Conservation (phyloP, 2,888 invertebrate genomes). For the Lycophotia porphyrea region DNA sequence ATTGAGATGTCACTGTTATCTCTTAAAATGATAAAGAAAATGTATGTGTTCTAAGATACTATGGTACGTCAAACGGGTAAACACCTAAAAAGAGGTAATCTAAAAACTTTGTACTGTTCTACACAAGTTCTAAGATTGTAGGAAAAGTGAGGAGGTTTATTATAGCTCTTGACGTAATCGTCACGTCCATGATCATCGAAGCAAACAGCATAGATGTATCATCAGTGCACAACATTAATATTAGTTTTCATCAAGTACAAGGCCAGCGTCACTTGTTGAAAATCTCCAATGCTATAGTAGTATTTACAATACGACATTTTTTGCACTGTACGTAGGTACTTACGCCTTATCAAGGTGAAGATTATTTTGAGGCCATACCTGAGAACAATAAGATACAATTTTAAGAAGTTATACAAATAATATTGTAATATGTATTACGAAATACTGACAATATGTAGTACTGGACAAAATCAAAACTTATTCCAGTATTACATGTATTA, state of each 20-base stretch:
- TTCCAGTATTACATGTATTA: neutral
- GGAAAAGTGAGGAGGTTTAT: slow-evolving; percentile 17
- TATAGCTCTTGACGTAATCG: slow-evolving; percentile 24
- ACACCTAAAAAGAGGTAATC: slow-evolving; percentile 40
- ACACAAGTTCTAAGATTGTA: slow-evolving; percentile 16
- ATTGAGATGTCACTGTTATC: slow-evolving; percentile 76
- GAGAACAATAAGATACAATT: slow-evolving; percentile 49
- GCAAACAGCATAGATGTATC: neutral
- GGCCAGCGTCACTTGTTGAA: neutral
- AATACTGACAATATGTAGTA: neutral
- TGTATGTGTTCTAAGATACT: slow-evolving; percentile 62
- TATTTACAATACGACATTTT: neutral
- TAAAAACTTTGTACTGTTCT: slow-evolving; percentile 26
- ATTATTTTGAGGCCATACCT: slow-evolving; percentile 62
- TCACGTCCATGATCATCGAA: slow-evolving; percentile 25
- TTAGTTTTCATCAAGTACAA: slow-evolving; percentile 1
- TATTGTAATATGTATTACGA: neutral
- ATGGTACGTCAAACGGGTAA: slow-evolving; percentile 62
- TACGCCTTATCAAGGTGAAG: slow-evolving; percentile 52
- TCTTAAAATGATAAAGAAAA: slow-evolving; percentile 73
- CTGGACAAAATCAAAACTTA: neutral
- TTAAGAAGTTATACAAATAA: slow-evolving; percentile 7
- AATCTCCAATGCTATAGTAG: slow-evolving; percentile 1
- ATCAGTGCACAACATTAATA: slow-evolving; percentile 15
- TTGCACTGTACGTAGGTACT: slow-evolving; percentile 38